Evolutionary conservation across 2,113 vertebrate genomes (phyloP).

Genomic region (Lasiurus borealis): DNA sequence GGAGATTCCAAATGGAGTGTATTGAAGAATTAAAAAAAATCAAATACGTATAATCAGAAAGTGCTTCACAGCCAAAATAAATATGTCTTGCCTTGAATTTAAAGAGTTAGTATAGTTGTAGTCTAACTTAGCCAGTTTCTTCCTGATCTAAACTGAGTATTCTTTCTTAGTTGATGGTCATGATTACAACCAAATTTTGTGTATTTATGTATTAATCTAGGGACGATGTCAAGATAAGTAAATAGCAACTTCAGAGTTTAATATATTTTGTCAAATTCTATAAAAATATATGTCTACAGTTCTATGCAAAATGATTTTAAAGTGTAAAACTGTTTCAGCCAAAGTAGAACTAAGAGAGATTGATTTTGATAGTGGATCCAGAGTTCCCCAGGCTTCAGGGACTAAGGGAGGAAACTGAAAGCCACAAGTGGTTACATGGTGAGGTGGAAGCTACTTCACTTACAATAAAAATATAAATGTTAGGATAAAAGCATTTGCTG

Average conservation of each 20-base stretch:
- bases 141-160: conserved; percentile 12
- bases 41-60: neutral
- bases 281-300: neutral
- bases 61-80: neutral
- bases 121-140: conserved; percentile 12
- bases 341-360: neutral
- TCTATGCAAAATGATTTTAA: conserved; percentile 26
- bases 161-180: neutral
- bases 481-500: neutral
- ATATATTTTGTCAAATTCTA: conserved; percentile 49
- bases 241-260: conserved; percentile 17
- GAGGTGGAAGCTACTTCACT: neutral
- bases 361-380: neutral
- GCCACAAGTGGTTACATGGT: neutral
- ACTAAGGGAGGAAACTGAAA: neutral
- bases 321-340: neutral
- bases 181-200: neutral
- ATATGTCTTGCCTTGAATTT: neutral
- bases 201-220: neutral
- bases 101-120: neutral
- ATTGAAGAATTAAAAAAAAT: neutral
- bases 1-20: neutral
- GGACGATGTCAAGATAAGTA: neutral
- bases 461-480: neutral
- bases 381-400: neutral